Base-by-base conservation (phyloP, 2,888 invertebrate genomes). In the Drosophila merina region DNA sequence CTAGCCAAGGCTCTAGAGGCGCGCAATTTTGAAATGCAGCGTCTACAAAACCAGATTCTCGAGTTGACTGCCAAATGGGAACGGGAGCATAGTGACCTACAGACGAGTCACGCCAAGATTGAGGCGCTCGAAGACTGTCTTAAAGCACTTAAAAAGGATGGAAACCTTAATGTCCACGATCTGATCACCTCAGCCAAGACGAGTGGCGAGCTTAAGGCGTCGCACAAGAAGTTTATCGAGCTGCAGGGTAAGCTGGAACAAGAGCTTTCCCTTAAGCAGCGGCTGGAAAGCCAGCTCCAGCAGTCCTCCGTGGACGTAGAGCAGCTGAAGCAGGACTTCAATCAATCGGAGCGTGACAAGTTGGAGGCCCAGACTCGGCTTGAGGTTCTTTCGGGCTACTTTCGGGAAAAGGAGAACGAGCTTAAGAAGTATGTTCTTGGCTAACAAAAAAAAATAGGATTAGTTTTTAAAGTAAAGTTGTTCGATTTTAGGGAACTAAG, bases 371-470 rank as follows among this genome's bases (percentile, higher is more conserved):
- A 95, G 79, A 97, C 97, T 0, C 94, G 96, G 81, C 93, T 98
- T 1, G 96, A 96, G 88, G 97, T 98, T 1, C 92, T 98, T 42
- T 95, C 96, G 0, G 95, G 95, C 88, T 98, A 97, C 91, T 98
- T 98, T 92, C 96, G 97, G 88, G 97, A 98, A 75, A 95, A 96
- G 82, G 98, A 98, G 91, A 93, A 95, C 10, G 96, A 97, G 91
- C 93, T 97, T 50, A 95, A 97, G 92, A 97, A 97, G 96, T 97
- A 93, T n/a, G n/a, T n/a, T 36, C n/a, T 12, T 2, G 36, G 36
- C 6, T 28, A 28, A 28, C 28, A 28, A 12, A 0, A 2, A 10
- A 4, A 1, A 1, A n/a, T 0, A n/a, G 6, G 0, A 36, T n/a
- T 12, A n/a, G 0, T 9, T 36, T 7, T n/a, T 14, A 0, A 4